These are phyloP conservation scores for Cheilosia vernalis DNA, from an alignment of 2,888 invertebrate species.

Conservation along the genomic window DNA sequence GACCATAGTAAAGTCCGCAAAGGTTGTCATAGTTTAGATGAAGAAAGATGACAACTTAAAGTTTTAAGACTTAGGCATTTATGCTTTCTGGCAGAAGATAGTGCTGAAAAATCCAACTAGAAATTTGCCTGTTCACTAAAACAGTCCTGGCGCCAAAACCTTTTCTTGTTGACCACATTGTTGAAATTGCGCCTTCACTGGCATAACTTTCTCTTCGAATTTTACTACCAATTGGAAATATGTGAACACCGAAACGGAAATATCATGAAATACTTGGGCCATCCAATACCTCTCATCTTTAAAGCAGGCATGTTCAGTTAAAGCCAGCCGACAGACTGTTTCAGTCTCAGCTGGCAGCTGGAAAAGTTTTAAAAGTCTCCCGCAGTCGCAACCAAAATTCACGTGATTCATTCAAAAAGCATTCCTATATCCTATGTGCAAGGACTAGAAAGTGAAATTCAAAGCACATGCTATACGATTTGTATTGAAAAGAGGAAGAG, in stretches of 20 bases:
- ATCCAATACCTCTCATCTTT: conserved; percentile 16
- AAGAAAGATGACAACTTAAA: too few species aligned
- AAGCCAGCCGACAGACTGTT: conserved; percentile 9
- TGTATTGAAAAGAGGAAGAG: conserved; percentile 51
- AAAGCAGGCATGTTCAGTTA: conserved; percentile 34
- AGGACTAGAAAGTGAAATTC: conserved; percentile 70
- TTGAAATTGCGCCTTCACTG: neutral
- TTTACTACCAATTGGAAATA: conserved; percentile 15
- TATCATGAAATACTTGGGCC: conserved; percentile 46
- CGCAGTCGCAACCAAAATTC: neutral
- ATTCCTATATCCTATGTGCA: conserved; percentile 9
- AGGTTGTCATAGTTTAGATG: too few species aligned
- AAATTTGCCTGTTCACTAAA: too few species aligned
- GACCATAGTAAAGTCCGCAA: too few species aligned
- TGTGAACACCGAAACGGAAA: conserved; percentile 26
- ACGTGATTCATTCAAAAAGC: conserved; percentile 9
- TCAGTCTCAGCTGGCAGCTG: conserved; percentile 33
- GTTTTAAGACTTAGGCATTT: too few species aligned
- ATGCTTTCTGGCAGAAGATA: too few species aligned
- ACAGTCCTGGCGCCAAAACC: neutral
- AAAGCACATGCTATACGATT: conserved; percentile 59
- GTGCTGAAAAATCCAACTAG: too few species aligned
- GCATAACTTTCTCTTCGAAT: neutral
- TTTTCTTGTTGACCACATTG: conserved; percentile 21
- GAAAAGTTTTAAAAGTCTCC: conserved; percentile 30